Base-by-base conservation (phyloP, 1,140 invertebrate species). In the Drusus annulatus region DNA sequence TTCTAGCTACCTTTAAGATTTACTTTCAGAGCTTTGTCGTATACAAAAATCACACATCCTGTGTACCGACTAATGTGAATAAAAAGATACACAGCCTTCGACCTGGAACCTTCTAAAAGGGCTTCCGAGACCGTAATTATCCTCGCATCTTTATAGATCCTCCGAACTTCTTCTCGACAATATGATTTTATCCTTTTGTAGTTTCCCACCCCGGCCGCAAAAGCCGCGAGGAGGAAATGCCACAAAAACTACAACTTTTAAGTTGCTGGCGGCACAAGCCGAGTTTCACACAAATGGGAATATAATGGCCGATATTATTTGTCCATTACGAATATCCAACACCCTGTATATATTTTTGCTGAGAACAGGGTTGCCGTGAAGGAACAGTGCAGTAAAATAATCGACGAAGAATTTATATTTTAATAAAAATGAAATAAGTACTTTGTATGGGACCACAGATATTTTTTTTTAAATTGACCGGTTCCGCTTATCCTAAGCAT, bases 301-400 rank as follows among this genome's bases (percentile, higher is more conserved):
- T 81, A 81, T 81, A 81, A 81, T 81, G 80, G 80, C 79, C 80
- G 80, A 81, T 81, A 81, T 81, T 81, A 81, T 81, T 81, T 81
- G 76, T 79, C 76, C 80, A 81, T 81, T 81, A 81, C 76, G 80
- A 74, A 81, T 78, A 68, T 80, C 56, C 58, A 56, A 71, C n/a
- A 21, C 45, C 15, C 74, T 60, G 74, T 76, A 36, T 76, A n/a
- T 7, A 10, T 45, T 45, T 76, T 76, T 60, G 31, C 54, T 45
- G 50, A 1, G n/a, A 2, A 15, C 52, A 76, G 74, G 74, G 74
- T 76, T 60, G 56, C 25, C 52, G 50, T 23, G 16, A 0, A 25
- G 28, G 16, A n/a, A n/a, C 23, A 13, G 10, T 45, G 36, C 36
- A 45, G 10, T 13, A 65, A 28, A 36, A 25, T n/a, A 25, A 28